phyloP scores from a whole-genome alignment of 2,113 vertebrate genomes.

The Sarotherodon lohbergeri region DNA sequence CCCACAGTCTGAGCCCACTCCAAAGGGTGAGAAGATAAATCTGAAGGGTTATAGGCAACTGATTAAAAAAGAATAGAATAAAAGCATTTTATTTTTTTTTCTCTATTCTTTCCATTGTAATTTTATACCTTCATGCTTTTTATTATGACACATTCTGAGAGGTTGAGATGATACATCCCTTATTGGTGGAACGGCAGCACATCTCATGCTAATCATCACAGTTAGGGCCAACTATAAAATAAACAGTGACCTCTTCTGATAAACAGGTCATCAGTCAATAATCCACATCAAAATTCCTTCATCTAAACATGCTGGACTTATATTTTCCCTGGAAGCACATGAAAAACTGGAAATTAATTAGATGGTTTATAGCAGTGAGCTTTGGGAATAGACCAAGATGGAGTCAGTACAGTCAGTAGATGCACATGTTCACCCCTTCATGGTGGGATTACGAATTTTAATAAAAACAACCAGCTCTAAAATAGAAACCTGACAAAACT shows the following conservation, averaged over 20 bases:
- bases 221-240: background rate
- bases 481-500: background rate
- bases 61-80: background rate
- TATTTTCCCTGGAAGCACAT: constrained; percentile 43
- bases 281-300: constrained; percentile 5
- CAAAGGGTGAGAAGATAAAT: background rate
- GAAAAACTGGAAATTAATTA: constrained; percentile 19
- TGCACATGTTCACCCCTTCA: background rate
- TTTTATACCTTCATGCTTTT: background rate
- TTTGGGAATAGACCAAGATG: constrained; percentile 3
- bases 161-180: background rate
- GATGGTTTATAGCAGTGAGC: background rate
- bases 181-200: background rate
- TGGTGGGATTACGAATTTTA: constrained; percentile 17
- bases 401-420: background rate
- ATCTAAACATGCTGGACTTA: background rate
- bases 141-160: background rate
- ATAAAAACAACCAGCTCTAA: constrained; percentile 8
- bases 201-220: background rate
- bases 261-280: constrained; percentile 12
- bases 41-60: background rate
- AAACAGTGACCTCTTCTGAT: constrained; percentile 18
- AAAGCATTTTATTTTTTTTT: background rate
- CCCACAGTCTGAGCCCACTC: background rate
- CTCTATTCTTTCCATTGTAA: background rate